A percentile compares a stretch with the other conserved stretches of the same genome.
These are phyloP conservation scores for Lutraria rhynchaena DNA, from an alignment of 1,140 invertebrate genomes.

Conservation along the genomic window DNA sequence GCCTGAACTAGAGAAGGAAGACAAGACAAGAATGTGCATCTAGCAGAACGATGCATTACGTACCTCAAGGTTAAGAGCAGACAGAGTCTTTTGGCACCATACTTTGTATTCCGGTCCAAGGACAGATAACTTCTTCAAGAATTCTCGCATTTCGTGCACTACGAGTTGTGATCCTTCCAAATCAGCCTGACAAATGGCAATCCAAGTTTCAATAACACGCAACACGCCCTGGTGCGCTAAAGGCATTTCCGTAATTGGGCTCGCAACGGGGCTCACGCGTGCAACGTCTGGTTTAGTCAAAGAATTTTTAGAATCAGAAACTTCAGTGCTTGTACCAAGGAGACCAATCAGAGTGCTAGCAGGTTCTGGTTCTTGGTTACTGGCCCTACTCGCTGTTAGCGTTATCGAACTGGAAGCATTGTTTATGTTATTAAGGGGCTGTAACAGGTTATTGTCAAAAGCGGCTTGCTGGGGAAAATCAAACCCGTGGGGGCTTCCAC, in stretches of 20 bases:
- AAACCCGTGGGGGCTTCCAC: conserved; percentile 75
- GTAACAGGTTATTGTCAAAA: conserved; percentile 52
- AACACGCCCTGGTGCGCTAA: conserved; percentile 76
- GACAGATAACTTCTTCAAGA: conserved; percentile 78
- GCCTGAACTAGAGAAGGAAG: too few species aligned
- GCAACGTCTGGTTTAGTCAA: conserved; percentile 24
- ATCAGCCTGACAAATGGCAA: conserved; percentile 74
- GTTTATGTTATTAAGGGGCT: conserved; percentile 43
- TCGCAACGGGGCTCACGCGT: conserved; percentile 33
- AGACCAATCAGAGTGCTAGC: conserved; percentile 33
- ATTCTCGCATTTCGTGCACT: conserved; percentile 79
- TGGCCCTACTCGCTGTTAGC: conserved; percentile 17
- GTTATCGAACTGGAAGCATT: conserved; percentile 38
- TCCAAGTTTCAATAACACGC: conserved; percentile 80
- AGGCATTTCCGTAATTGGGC: conserved; percentile 73
- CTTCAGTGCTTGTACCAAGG: not conserved
- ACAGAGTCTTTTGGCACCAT: conserved; percentile 78
- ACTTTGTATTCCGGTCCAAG: conserved; percentile 79
- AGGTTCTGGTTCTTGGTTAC: conserved; percentile 1
- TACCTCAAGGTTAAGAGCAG: conserved; percentile 77
- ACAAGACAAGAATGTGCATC: too few species aligned
- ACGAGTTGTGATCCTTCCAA: conserved; percentile 76
- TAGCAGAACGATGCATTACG: too few species aligned
- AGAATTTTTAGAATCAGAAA: conserved; percentile 50
- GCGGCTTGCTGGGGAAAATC: conserved; percentile 69